These are phyloP conservation scores for Amyelois transitella DNA, from an alignment of 1,140 invertebrate species.

Conservation along the genomic window DNA sequence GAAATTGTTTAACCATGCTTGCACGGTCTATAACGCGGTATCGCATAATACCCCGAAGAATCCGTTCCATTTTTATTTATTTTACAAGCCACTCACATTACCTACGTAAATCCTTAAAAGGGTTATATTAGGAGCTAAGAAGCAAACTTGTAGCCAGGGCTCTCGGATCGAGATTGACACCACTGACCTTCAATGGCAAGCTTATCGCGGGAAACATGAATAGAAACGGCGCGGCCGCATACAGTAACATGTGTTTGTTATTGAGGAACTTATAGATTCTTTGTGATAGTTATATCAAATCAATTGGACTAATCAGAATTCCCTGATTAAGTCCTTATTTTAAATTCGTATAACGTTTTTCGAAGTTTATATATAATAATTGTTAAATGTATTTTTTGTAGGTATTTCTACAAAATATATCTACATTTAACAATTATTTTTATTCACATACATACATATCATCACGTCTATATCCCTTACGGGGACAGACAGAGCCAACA, in stretches of 20 bases:
- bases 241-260: constrained; percentile 1
- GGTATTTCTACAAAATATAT: too few relatives aligned
- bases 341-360: too few relatives aligned
- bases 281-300: not conserved
- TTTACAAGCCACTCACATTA: not conserved
- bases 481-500: too few relatives aligned
- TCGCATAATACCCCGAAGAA: constrained; percentile 90
- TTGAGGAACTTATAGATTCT: not conserved
- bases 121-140: not conserved
- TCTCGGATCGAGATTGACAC: constrained; percentile 44
- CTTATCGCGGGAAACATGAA: constrained; percentile 43
- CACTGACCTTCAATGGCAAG: constrained; percentile 58
- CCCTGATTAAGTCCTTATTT: too few relatives aligned
- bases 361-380: too few relatives aligned
- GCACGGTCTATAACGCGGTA: constrained; percentile 87
- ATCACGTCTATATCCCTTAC: too few relatives aligned
- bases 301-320: constrained; percentile 1
- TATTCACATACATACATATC: too few relatives aligned
- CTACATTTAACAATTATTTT: too few relatives aligned
- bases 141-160: not conserved
- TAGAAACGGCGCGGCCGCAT: constrained; percentile 11
- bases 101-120: not conserved
- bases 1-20: constrained; percentile 93
- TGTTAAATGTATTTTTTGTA: too few relatives aligned
- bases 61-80: constrained; percentile 82